Conservation (phyloP, 2,113 vertebrate species). For the Picathartes gymnocephalus region DNA sequence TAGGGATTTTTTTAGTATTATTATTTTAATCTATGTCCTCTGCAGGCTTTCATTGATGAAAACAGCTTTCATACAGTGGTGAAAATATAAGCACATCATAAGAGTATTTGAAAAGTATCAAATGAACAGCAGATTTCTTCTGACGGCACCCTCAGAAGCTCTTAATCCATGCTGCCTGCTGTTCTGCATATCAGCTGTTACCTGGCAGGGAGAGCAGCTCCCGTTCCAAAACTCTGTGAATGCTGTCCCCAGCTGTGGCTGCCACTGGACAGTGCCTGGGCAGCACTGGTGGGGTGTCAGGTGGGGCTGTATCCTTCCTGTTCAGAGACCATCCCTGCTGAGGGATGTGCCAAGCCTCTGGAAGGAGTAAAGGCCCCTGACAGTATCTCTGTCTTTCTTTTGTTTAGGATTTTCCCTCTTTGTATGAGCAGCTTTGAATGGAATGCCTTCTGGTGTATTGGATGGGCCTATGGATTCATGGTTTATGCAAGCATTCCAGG, state of each 20-base stretch:
- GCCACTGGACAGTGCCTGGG: background rate
- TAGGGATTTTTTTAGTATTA: background rate
- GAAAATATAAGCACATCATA: background rate
- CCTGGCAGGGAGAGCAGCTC: background rate
- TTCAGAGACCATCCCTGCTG: background rate
- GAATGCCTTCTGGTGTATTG: background rate
- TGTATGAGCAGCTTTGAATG: background rate
- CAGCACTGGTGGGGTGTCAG: background rate
- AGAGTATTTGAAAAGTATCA: background rate
- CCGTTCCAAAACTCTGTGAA: background rate
- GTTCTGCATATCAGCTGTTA: background rate
- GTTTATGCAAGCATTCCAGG: background rate
- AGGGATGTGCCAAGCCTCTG: background rate
- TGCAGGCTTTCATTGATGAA: background rate
- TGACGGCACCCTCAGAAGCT: background rate
- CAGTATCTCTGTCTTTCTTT: background rate
- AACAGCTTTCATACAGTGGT: background rate
- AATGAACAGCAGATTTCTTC: background rate
- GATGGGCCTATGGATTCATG: background rate
- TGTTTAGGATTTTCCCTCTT: background rate
- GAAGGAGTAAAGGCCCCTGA: background rate
- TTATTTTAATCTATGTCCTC: background rate
- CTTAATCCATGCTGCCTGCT: background rate
- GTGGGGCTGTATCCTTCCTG: fast-evolving
- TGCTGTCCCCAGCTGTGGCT: fast-evolving